Evolutionary conservation across 2,888 invertebrate species (phyloP).

Genomic region (Caenorhabditis virilis): DNA sequence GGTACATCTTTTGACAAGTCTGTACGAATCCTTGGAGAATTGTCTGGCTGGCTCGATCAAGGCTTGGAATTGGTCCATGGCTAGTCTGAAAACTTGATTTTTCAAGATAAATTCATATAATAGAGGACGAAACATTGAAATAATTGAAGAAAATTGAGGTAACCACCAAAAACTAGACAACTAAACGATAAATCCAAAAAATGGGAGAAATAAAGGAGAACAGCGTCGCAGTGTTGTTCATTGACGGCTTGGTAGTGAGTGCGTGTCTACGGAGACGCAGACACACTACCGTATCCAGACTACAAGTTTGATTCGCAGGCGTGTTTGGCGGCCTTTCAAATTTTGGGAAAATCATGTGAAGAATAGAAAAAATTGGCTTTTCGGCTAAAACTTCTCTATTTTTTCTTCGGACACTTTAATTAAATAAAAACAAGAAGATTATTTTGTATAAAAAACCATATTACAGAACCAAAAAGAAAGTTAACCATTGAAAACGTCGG

Average conservation of each 20-base stretch:
- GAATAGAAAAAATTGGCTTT: no score
- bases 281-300: slow-evolving; percentile 29
- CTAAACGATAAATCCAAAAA: slow-evolving; percentile 2
- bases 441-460: no score
- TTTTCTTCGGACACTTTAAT: no score
- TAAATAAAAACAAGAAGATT: no score
- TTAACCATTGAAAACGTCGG: no score
- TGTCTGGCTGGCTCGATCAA: slow-evolving; percentile 92
- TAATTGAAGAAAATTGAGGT: slow-evolving; percentile 1
- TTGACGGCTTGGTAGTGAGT: slow-evolving; percentile 28
- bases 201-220: slow-evolving; percentile 3
- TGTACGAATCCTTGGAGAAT: slow-evolving; percentile 96
- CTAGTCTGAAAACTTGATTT: no score
- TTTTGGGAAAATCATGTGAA: no score
- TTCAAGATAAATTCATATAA: no score
- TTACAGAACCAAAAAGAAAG: no score
- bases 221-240: slow-evolving; percentile 6
- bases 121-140: background rate
- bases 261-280: slow-evolving; percentile 35
- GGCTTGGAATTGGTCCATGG: slow-evolving; percentile 94
- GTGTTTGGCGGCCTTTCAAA: slow-evolving; percentile 24
- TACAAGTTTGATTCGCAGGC: slow-evolving; percentile 42
- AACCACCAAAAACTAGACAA: slow-evolving; percentile 6
- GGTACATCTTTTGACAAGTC: slow-evolving; percentile 97
- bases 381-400: no score